Conservation (phyloP, 2,113 vertebrate species). For the pig (Sus scrofa) region T2T-Sscrofa CM000820.6:21032001-21032500, state of each 20-base stretch:
- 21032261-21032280: conserved; percentile 16
- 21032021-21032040: not conserved
- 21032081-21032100: not conserved
- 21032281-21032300: not conserved
- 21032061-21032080: not conserved
- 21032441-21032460: conserved; percentile 69
- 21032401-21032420: conserved; percentile 49
- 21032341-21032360: conserved; percentile 4
- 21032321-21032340: not conserved
- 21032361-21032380: conserved; percentile 52
- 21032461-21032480: conserved; percentile 81
- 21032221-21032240: not conserved
- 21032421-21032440: not conserved
- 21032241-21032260: not conserved
- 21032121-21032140: conserved; percentile 17
- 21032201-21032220: not conserved
- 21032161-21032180: not conserved
- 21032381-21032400: not conserved
- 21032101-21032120: not conserved
- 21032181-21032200: conserved; percentile 16
- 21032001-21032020: not conserved
- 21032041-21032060: not conserved
- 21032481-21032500: conserved; percentile 79
- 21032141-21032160: not conserved
- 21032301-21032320: conserved; percentile 42